Conservation (phyloP, 2,797 vertebrate genomes). For the Cephalopachus bancanus region DNA sequence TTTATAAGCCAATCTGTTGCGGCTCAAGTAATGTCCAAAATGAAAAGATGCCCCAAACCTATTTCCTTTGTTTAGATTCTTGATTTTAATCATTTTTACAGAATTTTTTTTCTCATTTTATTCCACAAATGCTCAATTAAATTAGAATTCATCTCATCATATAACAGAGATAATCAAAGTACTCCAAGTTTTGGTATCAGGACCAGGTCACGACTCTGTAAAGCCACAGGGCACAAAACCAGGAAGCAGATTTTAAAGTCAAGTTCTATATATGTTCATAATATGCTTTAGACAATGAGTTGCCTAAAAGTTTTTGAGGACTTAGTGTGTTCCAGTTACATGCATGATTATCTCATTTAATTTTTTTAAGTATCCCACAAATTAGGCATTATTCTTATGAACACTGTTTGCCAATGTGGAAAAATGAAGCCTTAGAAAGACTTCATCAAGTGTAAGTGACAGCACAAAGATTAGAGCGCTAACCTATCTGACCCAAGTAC, state of each 20-base stretch:
- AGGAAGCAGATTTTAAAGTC: not conserved
- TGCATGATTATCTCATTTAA: not conserved
- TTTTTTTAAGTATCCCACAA: not conserved
- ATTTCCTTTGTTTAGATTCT: slow-evolving; percentile 3
- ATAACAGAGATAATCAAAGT: not conserved
- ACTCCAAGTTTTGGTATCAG: not conserved
- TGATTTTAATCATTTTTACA: slow-evolving; percentile 59
- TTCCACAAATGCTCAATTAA: slow-evolving; percentile 1
- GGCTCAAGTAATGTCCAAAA: slow-evolving; percentile 33
- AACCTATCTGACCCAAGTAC: not conserved
- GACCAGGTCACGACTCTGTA: not conserved
- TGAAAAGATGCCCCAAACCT: not conserved
- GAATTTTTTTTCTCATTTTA: not conserved
- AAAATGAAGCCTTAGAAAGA: slow-evolving; percentile 39
- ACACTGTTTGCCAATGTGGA: not conserved
- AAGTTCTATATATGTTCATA: not conserved
- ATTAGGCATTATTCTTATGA: not conserved
- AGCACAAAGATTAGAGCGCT: not conserved
- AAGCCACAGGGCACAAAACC: not conserved
- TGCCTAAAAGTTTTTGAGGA: not conserved
- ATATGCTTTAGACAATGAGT: not conserved
- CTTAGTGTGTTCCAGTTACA: not conserved
- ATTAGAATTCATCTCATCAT: not conserved
- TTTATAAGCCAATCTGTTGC: not conserved
- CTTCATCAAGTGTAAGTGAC: not conserved